Evolutionary conservation across 2,797 vertebrate species (phyloP), one percentile per base, ranked within the genome.

Genomic region (Parambassis ranga): DNA sequence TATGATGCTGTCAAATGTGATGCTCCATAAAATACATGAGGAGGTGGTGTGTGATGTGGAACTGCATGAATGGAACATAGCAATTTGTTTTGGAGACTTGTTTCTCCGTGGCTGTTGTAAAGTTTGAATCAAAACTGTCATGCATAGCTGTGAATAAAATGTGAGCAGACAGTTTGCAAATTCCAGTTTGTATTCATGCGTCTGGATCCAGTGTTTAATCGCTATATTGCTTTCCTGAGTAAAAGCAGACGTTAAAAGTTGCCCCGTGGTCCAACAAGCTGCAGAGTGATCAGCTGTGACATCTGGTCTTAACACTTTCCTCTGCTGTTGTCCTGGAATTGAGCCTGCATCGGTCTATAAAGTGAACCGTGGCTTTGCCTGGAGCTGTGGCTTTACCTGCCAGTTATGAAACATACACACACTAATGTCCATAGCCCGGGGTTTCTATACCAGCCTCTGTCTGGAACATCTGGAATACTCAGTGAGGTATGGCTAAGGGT

Each of bases 301-400:
- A 81, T 92, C 91, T 94, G 88, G 89, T 92, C 92, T 93, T 90
- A 92, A 92, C 81, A 80, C 87, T 80, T 89, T 89, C 72, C 85
- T 79, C 79, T 82, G 86, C 60, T 87, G 71, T 52, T 47, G 84
- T 81, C 83, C 83, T 93, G 93, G 92, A 90, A 61, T 70, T 16
- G 57, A 84, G 83, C 90, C 90, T 80, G 75, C 78, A 58, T 77
- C 69, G 74, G 77, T 65, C 86, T 87, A 84, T 85, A 82, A 87
- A 91, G 82, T 56, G 90, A 87, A 86, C 85, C 87, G 83, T 42
- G 68, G 83, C 49, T 83, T 86, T 46, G 75, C 86, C 85, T 81
- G 62, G 77, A 87, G 86, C 88, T 81, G 84, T 82, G 79, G 76
- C 56, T 19, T 10, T 88, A 87, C 84, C 83, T 78, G 68, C 82